A percentile compares a stretch with the other conserved stretches of the same genome.
These are phyloP conservation scores for Takifugu bimaculatus DNA, from an alignment of 2,113 vertebrate genomes.

Conservation along the genomic window DNA sequence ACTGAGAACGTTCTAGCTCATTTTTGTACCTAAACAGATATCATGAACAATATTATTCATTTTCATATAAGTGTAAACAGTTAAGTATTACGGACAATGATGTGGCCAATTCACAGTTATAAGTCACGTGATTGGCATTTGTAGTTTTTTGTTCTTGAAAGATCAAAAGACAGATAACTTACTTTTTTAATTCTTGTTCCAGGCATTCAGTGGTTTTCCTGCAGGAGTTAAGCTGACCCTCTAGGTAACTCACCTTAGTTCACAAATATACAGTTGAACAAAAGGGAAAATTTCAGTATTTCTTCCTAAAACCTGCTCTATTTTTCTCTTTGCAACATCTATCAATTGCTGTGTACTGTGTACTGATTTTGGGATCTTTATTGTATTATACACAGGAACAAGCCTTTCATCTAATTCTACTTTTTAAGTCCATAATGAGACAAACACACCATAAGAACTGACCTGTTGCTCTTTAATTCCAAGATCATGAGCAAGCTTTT, in stretches of 20 bases:
- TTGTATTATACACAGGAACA: not conserved
- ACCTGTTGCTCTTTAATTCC: conserved; percentile 87
- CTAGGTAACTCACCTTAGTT: conserved; percentile 79
- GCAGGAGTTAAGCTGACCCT: conserved; percentile 83
- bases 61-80: not conserved
- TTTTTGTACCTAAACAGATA: conserved; percentile 79
- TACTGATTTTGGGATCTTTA: not conserved
- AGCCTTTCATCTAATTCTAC: not conserved
- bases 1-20: conserved; percentile 83
- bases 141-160: not conserved
- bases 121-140: too few species aligned
- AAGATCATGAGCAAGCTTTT: conserved; percentile 84
- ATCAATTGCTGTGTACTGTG: too few species aligned
- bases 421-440: not conserved
- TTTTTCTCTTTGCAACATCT: too few species aligned
- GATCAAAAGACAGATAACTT: conserved; percentile 23
- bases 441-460: conserved; percentile 4
- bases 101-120: too few species aligned
- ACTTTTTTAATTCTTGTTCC: conserved; percentile 91
- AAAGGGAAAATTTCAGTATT: too few species aligned
- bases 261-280: not conserved
- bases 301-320: too few species aligned
- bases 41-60: conserved; percentile 2
- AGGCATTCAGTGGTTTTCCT: conserved; percentile 84
- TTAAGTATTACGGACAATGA: not conserved